Evolutionary conservation across 92 coral and sea anemone species (phyloP).

Genomic region (Montipora capitata): DNA sequence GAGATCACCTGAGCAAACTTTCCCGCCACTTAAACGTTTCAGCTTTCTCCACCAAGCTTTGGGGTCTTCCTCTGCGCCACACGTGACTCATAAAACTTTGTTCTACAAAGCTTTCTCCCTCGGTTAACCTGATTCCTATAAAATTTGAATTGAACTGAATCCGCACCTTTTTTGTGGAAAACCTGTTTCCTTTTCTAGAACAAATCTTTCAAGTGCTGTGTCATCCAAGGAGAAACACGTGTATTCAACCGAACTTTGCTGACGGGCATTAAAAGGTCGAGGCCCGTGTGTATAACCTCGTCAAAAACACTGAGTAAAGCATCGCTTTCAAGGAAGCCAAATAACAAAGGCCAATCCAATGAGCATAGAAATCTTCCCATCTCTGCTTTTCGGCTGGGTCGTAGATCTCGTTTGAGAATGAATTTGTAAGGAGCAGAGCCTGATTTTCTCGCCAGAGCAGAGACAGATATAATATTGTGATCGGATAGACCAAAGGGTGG

Average conservation of each 20-base stretch:
- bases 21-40: constrained; percentile 19
- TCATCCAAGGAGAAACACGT: constrained; percentile 28
- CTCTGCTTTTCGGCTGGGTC: constrained; percentile 19
- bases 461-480: background rate
- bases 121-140: background rate
- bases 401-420: background rate
- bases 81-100: constrained; percentile 34
- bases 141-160: constrained; percentile 22
- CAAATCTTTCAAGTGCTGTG: constrained; percentile 16
- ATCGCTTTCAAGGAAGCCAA: constrained; percentile 2
- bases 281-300: constrained; percentile 25
- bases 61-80: constrained; percentile 41
- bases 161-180: constrained; percentile 37
- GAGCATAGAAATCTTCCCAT: constrained; percentile 9
- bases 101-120: constrained; percentile 8
- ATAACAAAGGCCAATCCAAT: constrained; percentile 8
- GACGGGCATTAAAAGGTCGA: constrained; percentile 33
- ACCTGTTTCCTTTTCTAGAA: constrained; percentile 41
- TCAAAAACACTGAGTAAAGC: constrained; percentile 7
- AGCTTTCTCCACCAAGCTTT: background rate
- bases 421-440: background rate
- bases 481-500: constrained; percentile 11
- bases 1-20: constrained; percentile 18
- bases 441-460: background rate
- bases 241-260: constrained; percentile 25